Base-by-base conservation (phyloP, 2,888 invertebrate genomes). In the Cataglyphis cursor region DNA sequence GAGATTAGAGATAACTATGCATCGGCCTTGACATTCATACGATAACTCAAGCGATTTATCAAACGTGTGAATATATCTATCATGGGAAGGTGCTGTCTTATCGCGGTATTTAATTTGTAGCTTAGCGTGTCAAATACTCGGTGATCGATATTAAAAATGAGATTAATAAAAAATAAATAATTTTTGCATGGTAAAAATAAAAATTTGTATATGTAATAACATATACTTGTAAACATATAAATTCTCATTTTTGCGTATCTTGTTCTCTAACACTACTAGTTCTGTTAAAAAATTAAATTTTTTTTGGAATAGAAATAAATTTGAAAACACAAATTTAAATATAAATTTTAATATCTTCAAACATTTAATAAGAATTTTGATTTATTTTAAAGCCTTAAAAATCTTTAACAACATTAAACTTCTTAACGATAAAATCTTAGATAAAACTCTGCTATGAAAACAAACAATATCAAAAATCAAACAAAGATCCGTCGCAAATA, bases 1-100 rank as follows among this genome's bases (percentile, higher is more conserved):
- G 72, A 48, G 48, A 73, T 73, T 51, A 73, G 54, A 59, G 87
- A 89, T 88, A 86, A 84, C n/a, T 24, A 21, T 80, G 54, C 9
- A 1, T 59, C 8, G 78, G 31, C 88, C 89, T 89, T 88, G 89
- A 88, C 89, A 90, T 89, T 90, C 80, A 74, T 59, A 59, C 88
- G 84, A 85, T 87, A 88, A 88, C 48, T 75, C 76, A 41, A 8
- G 57, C 54, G 28, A 64, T 76, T 82, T 76, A 82, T 82, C 76
- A 73, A 65, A 44, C 76, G n/a, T 65, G 18, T 65, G 12, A 76
- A 76, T 65, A 59, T 82, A 80, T 59, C 41, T 70, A 28, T 44
- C 70, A 44, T 38, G 41, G 78, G 59, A 80, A 80, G 78, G 59
- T 80, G 59, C 35, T 57, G 35, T 70, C 70, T 80, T 68, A 68